A percentile compares a stretch with the other conserved stretches of the same genome.
phyloP scores from a whole-genome alignment of 2,113 vertebrate genomes.

The Nicator chloris region DNA sequence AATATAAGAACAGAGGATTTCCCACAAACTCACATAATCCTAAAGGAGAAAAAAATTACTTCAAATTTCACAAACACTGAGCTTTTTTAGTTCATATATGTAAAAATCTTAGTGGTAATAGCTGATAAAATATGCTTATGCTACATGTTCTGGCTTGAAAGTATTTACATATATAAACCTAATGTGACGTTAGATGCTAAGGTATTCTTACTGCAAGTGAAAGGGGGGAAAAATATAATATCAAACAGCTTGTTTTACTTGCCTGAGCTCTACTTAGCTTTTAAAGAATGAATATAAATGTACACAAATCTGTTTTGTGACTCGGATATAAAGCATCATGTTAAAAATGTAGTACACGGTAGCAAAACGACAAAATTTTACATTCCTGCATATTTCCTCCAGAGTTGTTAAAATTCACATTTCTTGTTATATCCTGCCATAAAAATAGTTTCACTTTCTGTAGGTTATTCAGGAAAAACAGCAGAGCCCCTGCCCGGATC shows the following conservation, averaged over 20 bases:
- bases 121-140: conserved; percentile 21
- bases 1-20: background rate
- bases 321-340: background rate
- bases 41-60: background rate
- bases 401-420: background rate
- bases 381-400: background rate
- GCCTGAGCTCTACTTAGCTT: conserved; percentile 1
- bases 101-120: conserved; percentile 4
- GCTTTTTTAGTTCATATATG: background rate
- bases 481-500: background rate
- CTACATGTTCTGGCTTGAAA: conserved; percentile 21
- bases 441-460: background rate
- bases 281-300: conserved; percentile 12
- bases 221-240: background rate
- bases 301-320: background rate
- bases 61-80: background rate
- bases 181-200: conserved; percentile 10
- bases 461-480: background rate
- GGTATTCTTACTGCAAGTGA: background rate
- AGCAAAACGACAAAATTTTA: background rate
- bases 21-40: background rate
- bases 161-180: conserved; percentile 32
- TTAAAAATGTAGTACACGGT: conserved; percentile 28
- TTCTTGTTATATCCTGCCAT: background rate
- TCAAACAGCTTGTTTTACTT: conserved; percentile 37